These are phyloP conservation scores for Apis laboriosa DNA, from an alignment of 1,140 invertebrate genomes.

Conservation along the genomic window DNA sequence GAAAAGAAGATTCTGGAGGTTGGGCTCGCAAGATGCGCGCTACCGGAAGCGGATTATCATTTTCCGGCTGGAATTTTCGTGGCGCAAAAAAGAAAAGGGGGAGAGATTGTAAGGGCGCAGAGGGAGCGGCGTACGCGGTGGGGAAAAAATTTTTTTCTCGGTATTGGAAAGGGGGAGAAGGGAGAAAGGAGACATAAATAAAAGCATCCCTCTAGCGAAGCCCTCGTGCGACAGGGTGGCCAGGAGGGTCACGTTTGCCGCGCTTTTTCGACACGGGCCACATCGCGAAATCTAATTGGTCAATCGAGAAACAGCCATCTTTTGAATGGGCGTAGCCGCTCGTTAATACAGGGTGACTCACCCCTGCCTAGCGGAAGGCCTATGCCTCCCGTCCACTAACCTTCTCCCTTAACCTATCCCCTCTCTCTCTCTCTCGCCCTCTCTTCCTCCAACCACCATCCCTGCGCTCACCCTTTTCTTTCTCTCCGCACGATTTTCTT, in stretches of 20 bases:
- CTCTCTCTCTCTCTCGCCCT: neutral
- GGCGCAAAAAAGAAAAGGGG: conserved; percentile 38
- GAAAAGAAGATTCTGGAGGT: neutral
- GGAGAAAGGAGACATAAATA: conserved; percentile 64
- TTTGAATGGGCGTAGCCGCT: conserved; percentile 75
- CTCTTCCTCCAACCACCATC: neutral
- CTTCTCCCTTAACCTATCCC: conserved; percentile 41
- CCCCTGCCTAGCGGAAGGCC: conserved; percentile 72
- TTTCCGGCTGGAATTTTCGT: conserved; percentile 50
- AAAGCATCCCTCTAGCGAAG: conserved; percentile 52
- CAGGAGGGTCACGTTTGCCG: conserved; percentile 65
- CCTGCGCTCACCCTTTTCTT: conserved; percentile 35
- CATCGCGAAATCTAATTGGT: conserved; percentile 73
- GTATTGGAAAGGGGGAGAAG: neutral
- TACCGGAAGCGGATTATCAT: conserved; percentile 51
- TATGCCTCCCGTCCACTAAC: conserved; percentile 58
- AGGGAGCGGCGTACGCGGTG: neutral
- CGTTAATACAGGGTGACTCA: conserved; percentile 78
- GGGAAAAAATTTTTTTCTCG: conserved; percentile 42
- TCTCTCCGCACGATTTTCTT: conserved; percentile 37
- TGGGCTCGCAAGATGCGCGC: conserved; percentile 3
- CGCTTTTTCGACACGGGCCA: conserved; percentile 69
- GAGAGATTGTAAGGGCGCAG: conserved; percentile 17
- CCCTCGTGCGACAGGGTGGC: conserved; percentile 31
- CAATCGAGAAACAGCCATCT: conserved; percentile 74